Base-by-base conservation (phyloP, 2,113 vertebrate genomes). In the Hydrolagus affinis region DNA sequence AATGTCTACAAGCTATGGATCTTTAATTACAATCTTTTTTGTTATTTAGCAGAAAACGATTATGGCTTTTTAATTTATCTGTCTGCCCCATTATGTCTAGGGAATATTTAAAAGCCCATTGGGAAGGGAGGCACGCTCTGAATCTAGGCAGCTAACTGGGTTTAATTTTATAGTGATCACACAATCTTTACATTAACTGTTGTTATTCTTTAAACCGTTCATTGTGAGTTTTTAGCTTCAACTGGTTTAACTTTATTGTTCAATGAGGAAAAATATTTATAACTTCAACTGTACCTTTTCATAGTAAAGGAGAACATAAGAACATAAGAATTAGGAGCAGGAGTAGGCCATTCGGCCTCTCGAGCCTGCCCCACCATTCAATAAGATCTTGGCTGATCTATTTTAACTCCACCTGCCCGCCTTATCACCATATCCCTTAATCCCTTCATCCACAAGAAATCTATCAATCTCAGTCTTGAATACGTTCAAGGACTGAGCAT, bases 41-140 rank as follows among this genome's bases (percentile, higher is more conserved):
- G 12, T 78, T 78, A 78, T 62, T 78, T 78, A 78, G 57, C 25
- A 80, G 30, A 28, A 74, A 60, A 15, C 60, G n/a, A 28, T 80
- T 80, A 64, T 80, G 23, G 77, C 57, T 11, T 64, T 80, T 60
- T 80, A 78, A 78, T 78, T 60, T 78, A 78, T 78, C 75, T 62
- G 59, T 80, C 59, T 80, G 14, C 64, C 12, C 14, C 76, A 78
- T 78, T 78, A 59, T 25, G 21, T 77, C 21, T 78, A 56, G 59
- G 11, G 76, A 23, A 59, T 23, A 59, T 8, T 78, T 19, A 11
- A 78, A 59, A 78, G 8, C 11, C 75, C 57, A 2, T 62, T 44
- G 74, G 44, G 44, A 57, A 75, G 59, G 59, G 74, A 57, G 21
- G 0, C 19, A 59, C 4, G 23, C 44, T 77, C 74, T n/a, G 56